Conservation (phyloP, 1,140 invertebrate genomes). For the Thrips palmi region DNA sequence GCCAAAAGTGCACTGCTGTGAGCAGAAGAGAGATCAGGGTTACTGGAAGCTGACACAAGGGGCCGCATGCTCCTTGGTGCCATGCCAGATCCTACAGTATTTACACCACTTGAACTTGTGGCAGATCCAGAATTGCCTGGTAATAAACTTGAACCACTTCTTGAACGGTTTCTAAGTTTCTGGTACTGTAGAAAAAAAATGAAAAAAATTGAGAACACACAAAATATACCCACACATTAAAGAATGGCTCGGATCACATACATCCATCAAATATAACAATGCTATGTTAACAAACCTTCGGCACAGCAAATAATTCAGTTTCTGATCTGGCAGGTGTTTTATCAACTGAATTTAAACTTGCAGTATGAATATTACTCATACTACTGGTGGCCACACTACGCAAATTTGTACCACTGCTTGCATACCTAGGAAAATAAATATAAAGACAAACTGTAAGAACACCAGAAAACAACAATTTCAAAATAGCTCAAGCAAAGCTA, state of each 20-base stretch:
- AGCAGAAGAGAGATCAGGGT: conserved; percentile 26
- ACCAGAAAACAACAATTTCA: no score
- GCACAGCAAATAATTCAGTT: conserved; percentile 30
- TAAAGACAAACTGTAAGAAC: no score
- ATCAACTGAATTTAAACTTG: no score
- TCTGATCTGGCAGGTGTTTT: no score
- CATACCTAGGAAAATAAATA: no score
- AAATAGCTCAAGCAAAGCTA: no score
- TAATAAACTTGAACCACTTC: conserved; percentile 27
- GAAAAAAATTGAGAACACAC: conserved; percentile 1
- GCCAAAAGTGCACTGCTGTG: conserved; percentile 36
- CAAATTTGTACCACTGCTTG: no score
- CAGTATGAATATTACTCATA: no score
- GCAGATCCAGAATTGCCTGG: no score
- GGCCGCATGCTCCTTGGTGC: conserved; percentile 28
- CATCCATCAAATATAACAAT: conserved; percentile 1
- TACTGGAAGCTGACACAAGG: conserved; percentile 32
- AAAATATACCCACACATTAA: neutral
- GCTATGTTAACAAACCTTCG: conserved; percentile 28
- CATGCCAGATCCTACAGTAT: conserved; percentile 20
- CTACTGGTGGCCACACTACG: no score
- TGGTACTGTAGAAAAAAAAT: conserved; percentile 15
- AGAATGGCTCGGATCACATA: neutral
- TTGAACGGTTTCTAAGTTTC: conserved; percentile 26
- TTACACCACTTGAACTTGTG: no score